Evolutionary conservation across 2,797 vertebrate species (phyloP).

Genomic region (Myotis pilosus): DNA sequence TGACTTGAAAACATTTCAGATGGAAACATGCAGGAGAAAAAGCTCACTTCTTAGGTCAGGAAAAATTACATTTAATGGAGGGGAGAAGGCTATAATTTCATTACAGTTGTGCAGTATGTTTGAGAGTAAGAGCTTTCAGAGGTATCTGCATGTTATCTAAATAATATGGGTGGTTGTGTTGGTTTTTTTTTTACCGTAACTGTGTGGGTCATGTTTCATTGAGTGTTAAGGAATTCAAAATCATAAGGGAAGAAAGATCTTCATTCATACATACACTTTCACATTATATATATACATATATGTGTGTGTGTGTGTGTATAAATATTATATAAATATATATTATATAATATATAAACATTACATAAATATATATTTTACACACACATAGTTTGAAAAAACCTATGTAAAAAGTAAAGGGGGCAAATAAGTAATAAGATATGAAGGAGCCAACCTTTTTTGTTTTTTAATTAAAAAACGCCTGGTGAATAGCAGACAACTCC

Average conservation of each 20-base stretch:
- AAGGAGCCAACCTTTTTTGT: background rate
- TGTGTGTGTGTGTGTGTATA: too few species aligned
- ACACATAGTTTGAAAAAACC: background rate
- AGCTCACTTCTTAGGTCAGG: background rate
- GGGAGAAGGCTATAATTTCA: background rate
- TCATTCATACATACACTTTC: background rate
- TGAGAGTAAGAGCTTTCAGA: slow-evolving; percentile 17
- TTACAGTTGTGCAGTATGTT: background rate
- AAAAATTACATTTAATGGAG: slow-evolving; percentile 5
- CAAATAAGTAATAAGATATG: background rate
- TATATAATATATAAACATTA: too few species aligned
- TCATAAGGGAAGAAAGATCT: background rate
- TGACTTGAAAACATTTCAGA: slow-evolving; percentile 35
- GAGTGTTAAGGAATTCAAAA: slow-evolving; percentile 35
- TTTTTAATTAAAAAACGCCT: slow-evolving; percentile 44
- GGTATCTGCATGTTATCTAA: slow-evolving; percentile 12
- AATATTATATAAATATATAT: too few species aligned
- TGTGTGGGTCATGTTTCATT: background rate
- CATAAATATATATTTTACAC: too few species aligned
- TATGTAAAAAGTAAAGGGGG: background rate
- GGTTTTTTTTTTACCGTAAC: background rate
- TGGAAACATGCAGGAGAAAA: slow-evolving; percentile 2
- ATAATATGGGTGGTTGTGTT: background rate
- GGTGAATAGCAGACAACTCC: background rate
- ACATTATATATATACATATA: background rate